Evolutionary conservation across 2,113 vertebrate species (phyloP), one percentile per base, ranked within the genome.

Genomic region (Psilopsiagon aymara): DNA sequence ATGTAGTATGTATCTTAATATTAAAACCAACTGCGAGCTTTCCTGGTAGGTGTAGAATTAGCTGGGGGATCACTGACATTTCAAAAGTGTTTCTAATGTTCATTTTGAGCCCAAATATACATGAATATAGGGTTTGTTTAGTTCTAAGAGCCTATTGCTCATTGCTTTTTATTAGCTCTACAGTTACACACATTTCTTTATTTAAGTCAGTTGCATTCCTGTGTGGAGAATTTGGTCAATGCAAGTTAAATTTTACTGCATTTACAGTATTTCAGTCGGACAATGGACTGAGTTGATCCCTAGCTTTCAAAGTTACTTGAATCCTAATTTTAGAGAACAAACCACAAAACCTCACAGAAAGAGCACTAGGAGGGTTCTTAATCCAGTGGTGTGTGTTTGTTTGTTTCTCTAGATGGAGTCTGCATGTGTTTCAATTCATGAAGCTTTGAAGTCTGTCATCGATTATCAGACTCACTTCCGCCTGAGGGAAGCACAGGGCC

Each of bases 391-490:
- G 23, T 92, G 25, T 71, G 6, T 91, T 70, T 86, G 18, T 88
- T 94, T 95, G 86, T 79, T 91, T 93, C 7, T 84, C 41, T 96
- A 99, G 99, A 99, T 99, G 99, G 99, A 99, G 93, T 99, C 99
- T 33, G 99, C 99, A 0, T 99, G 99, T 9, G 99, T 99, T 92
- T 99, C 99, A 43, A 99, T 99, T 96, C 99, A 99, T 1, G 99
- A 99, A 97, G 99, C 99, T 73, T 96, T 99, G 91, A 99, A 99
- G 95, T 99, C 99, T 1, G 99, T 99, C 94, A 99, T 99, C 7
- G 99, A 99, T 97, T 99, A 99, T 84, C 99, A 99, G 98, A 99
- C 99, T 59, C 99, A 99, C 94, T 99, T 99, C 96, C 99, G 99
- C 33, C 92, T 99, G 95, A 98, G 99, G 44, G 99, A 99, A 94